A percentile compares a stretch with the other conserved stretches of the same genome.
Evolutionary conservation across 2,113 vertebrate genomes (phyloP).

Genomic region (Azemiops feae): DNA sequence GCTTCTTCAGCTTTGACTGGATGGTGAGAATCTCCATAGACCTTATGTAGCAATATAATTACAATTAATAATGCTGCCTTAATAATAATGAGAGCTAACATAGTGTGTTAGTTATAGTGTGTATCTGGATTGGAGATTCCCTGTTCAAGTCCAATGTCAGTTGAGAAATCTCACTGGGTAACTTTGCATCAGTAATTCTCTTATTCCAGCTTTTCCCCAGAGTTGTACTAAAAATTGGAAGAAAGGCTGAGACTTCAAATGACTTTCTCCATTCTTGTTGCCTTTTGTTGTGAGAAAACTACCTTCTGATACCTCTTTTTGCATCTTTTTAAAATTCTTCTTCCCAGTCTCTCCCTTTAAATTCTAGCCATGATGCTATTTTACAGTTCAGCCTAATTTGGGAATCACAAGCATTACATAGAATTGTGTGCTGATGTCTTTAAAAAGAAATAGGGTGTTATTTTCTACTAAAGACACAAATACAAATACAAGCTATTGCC

Average conservation of each 20-base stretch:
- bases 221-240: neutral
- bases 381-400: neutral
- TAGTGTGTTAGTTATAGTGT: neutral
- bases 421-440: neutral
- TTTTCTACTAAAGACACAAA: neutral
- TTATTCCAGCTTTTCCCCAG: neutral
- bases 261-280: neutral
- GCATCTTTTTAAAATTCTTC: neutral
- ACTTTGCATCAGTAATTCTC: neutral
- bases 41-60: neutral
- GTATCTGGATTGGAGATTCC: neutral
- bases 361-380: neutral
- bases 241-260: neutral
- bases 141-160: neutral
- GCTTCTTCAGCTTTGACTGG: too few species aligned
- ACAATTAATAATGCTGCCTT: neutral
- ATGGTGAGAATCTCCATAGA: too few species aligned
- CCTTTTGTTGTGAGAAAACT: neutral
- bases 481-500: slow-evolving; percentile 54
- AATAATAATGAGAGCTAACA: neutral
- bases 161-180: neutral
- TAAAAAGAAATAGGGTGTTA: neutral
- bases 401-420: neutral
- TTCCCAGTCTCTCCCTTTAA: too few species aligned
- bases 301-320: neutral